phyloP scores from a whole-genome alignment of 2,888 invertebrate species.

The Temnothorax unifasciatus region DNA sequence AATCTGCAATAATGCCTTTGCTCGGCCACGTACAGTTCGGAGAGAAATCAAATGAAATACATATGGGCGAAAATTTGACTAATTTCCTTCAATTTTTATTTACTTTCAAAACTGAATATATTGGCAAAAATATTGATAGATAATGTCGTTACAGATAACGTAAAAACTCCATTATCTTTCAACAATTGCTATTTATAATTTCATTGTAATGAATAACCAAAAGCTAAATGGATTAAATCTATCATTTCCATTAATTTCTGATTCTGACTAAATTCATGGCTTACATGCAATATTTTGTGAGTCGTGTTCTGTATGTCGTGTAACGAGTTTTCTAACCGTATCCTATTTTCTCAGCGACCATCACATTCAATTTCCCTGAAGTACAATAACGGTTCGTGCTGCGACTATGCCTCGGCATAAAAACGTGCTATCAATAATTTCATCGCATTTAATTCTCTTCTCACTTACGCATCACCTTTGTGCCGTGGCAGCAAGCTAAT shows the following conservation, averaged over 20 bases:
- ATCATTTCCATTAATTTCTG: background rate
- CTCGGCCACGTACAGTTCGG: background rate
- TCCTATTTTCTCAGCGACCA: slow-evolving; percentile 63
- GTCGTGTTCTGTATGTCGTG: slow-evolving; percentile 3
- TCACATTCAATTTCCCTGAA: slow-evolving; percentile 35
- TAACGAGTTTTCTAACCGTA: slow-evolving; percentile 60
- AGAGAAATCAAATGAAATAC: background rate
- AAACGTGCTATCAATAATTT: slow-evolving; percentile 47
- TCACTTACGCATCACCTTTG: slow-evolving; percentile 11
- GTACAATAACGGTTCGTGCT: slow-evolving; percentile 40
- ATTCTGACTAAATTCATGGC: background rate
- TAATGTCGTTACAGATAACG: background rate
- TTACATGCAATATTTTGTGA: slow-evolving; percentile 58
- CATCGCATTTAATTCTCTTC: slow-evolving; percentile 43
- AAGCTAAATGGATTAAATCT: background rate
- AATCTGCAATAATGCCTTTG: slow-evolving; percentile 67
- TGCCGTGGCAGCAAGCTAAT: background rate
- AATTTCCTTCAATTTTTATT: background rate
- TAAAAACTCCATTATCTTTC: background rate
- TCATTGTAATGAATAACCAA: background rate
- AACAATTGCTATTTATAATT: background rate
- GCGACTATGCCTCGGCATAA: slow-evolving; percentile 22
- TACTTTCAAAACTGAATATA: background rate
- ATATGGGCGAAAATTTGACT: background rate
- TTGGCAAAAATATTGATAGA: background rate